These are phyloP conservation scores for Podargus strigoides DNA, from an alignment of 2,797 vertebrate species.

Conservation along the genomic window DNA sequence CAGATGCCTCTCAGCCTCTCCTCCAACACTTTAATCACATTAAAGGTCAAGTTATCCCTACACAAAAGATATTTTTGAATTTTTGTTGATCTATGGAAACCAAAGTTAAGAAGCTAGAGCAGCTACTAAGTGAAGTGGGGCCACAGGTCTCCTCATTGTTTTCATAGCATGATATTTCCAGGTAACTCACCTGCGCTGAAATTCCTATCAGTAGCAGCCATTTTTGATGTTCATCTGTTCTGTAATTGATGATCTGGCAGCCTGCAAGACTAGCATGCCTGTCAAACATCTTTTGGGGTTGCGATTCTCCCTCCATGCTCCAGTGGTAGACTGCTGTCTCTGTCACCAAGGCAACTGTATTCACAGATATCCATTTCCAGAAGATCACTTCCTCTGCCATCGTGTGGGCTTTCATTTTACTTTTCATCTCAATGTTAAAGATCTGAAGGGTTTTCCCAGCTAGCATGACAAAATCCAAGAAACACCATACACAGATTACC, in stretches of 20 bases:
- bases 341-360: slow-evolving; percentile 89
- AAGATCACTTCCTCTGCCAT: slow-evolving; percentile 93
- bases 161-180: neutral
- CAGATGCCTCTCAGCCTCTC: neutral
- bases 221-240: slow-evolving; percentile 90
- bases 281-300: slow-evolving; percentile 89
- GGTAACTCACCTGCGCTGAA: slow-evolving; percentile 84
- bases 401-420: slow-evolving; percentile 92
- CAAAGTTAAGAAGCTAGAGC: neutral
- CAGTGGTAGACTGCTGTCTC: slow-evolving; percentile 89
- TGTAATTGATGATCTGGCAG: slow-evolving; percentile 92
- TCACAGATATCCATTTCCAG: slow-evolving; percentile 95
- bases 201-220: slow-evolving; percentile 93
- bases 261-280: slow-evolving; percentile 88
- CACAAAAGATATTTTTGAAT: neutral
- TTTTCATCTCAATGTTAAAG: slow-evolving; percentile 97
- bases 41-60: neutral
- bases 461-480: slow-evolving; percentile 65
- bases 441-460: slow-evolving; percentile 94
- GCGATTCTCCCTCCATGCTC: slow-evolving; percentile 94
- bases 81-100: neutral
- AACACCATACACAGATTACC: neutral
- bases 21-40: fast-evolving
- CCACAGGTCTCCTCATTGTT: neutral
- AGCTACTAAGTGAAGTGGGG: neutral